Evolutionary conservation across 2,113 vertebrate species (phyloP), one percentile per base, ranked within the genome.

Genomic region (Corythornis vintsioides): DNA sequence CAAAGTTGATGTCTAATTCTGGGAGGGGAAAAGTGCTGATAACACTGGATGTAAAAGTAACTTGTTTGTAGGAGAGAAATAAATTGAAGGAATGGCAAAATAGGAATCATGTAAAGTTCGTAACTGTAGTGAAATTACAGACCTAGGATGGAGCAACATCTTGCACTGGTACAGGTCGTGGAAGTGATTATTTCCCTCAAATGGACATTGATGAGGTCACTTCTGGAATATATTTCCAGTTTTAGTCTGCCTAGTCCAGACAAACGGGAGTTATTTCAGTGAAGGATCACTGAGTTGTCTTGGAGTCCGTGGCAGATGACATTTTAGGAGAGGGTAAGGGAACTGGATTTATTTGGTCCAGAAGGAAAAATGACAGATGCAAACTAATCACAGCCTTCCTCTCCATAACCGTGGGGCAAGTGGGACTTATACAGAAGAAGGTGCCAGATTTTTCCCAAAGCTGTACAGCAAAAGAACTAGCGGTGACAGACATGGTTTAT

Each of bases 101-200:
- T 11, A 61, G 4, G 19, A 70, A n/a, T 2, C 35, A 7, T n/a
- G 11, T 15, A 21, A 79, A 56, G 2, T 65, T 33, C 26, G 31
- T 26, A 7, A 11, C 56, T 9, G 9, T 7, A 35, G 42, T 31
- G 8, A 53, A 89, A 59, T 67, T 55, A 22, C 2, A 2, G 20
- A 67, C 38, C 21, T 10, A 15, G 4, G 6, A n/a, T 50, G 31
- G 16, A 67, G 10, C 18, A 75, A 74, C 2, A 1, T 10, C 6
- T 6, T 35, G 6, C 0, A 0, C 9, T 43, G 9, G 4, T 59
- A 35, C 6, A 52, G 4, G 20, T 2, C 31, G 11, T 2, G 21
- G 5, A 89, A 79, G 14, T 3, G 0, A 79, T 88, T 86, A 22
- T 64, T 65, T 45, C 17, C 17, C 7, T 72, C 19, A 79, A 1